Percentiles rank a stretch among this genome's conserved stretches.
Evolutionary conservation across 2,797 vertebrate genomes (phyloP).

Genomic region (Buceros bicornis): DNA sequence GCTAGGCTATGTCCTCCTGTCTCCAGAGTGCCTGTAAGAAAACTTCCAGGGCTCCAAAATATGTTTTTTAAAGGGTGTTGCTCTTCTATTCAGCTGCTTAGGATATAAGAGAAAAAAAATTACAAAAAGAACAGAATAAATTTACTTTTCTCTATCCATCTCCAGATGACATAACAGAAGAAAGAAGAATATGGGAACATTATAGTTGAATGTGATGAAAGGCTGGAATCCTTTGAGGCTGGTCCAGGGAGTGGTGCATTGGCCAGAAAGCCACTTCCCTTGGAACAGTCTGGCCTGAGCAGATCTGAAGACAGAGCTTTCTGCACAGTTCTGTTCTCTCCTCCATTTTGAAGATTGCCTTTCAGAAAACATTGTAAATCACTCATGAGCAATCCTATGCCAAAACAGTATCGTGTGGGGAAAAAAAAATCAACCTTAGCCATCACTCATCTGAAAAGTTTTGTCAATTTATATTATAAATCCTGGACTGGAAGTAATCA

Average conservation of each 20-base stretch:
- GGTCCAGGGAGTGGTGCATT: background rate
- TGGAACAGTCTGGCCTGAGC: background rate
- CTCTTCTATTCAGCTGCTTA: background rate
- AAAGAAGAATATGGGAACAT: background rate
- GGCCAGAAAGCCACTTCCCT: background rate
- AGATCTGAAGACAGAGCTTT: background rate
- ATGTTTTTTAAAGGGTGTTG: background rate
- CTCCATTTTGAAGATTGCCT: background rate
- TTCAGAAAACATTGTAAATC: constrained; percentile 26
- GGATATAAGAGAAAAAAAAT: background rate
- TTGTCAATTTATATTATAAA: background rate
- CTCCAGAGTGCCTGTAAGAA: background rate
- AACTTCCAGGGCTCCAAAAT: background rate
- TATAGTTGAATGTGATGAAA: background rate
- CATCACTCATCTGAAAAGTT: background rate
- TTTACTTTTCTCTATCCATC: background rate
- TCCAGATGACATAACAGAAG: background rate
- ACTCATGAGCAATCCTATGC: background rate
- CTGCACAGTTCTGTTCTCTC: background rate
- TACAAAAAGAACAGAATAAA: background rate
- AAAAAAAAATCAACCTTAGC: background rate
- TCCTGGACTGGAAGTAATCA: background rate
- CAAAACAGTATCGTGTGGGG: background rate
- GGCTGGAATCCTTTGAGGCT: background rate
- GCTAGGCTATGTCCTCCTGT: background rate